phyloP scores from a whole-genome alignment of 2,888 invertebrate species.

The Holacanthella duospinosa region DNA sequence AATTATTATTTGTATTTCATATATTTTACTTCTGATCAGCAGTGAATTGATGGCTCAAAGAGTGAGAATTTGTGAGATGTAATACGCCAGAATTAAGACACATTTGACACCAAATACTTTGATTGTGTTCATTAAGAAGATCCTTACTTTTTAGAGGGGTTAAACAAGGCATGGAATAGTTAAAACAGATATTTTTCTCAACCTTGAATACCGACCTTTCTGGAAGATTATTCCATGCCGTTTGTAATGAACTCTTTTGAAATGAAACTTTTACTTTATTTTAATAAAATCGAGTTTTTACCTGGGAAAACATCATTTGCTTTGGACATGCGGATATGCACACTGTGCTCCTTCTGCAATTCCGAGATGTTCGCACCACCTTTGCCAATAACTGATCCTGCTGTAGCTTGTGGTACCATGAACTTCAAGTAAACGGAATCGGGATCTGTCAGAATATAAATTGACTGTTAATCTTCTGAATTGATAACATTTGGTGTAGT shows the following conservation, averaged over 20 bases:
- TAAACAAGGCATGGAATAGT: too few relatives aligned
- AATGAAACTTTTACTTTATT: not conserved
- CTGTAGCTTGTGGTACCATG: conserved; percentile 37
- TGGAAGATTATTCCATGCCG: too few relatives aligned
- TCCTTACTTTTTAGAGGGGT: too few relatives aligned
- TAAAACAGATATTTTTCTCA: too few relatives aligned
- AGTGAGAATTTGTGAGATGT: too few relatives aligned
- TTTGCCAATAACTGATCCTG: conserved; percentile 37
- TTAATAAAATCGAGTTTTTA: not conserved
- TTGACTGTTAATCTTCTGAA: not conserved
- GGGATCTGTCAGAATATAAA: conserved; percentile 23
- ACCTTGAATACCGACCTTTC: too few relatives aligned
- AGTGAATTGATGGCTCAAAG: not conserved
- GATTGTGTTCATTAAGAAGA: too few relatives aligned
- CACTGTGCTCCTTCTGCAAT: conserved; percentile 35
- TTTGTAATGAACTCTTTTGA: too few relatives aligned
- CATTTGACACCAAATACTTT: too few relatives aligned
- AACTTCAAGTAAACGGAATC: conserved; percentile 36
- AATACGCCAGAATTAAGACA: too few relatives aligned
- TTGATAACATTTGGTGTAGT: too few relatives aligned
- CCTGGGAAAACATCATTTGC: conserved; percentile 36
- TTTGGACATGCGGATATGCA: conserved; percentile 37
- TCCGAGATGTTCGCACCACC: conserved; percentile 37
- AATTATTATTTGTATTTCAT: not conserved
- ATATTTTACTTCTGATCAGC: not conserved